Evolutionary conservation across 1,140 invertebrate species (phyloP).

Genomic region (Nylanderia fulva): DNA sequence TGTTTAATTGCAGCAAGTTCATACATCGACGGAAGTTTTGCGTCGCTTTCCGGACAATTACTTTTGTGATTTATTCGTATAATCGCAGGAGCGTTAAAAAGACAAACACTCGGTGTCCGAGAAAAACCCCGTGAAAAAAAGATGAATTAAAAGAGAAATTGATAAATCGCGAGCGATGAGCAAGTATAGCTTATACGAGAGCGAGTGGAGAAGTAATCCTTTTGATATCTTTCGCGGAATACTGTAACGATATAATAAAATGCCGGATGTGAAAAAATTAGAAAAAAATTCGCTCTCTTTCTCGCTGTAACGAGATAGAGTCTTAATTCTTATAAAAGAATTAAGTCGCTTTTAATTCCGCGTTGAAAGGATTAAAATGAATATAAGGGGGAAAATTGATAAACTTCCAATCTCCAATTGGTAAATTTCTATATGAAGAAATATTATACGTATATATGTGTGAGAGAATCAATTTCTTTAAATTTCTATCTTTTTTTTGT

Average conservation of each 20-base stretch:
- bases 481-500: not conserved
- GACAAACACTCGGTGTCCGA: not conserved
- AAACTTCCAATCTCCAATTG: slow-evolving; percentile 13
- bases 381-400: not conserved
- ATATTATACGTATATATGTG: not conserved
- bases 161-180: slow-evolving; percentile 5
- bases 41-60: slow-evolving; percentile 55
- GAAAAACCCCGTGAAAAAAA: not conserved
- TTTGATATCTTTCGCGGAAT: slow-evolving; percentile 18
- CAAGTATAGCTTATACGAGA: not conserved
- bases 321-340: not conserved
- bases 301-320: not conserved
- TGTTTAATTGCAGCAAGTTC: slow-evolving; percentile 69
- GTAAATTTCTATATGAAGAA: slow-evolving; percentile 6
- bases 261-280: slow-evolving; percentile 11
- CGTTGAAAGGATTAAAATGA: slow-evolving; percentile 22
- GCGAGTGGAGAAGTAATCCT: slow-evolving; percentile 1
- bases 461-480: slow-evolving; percentile 15
- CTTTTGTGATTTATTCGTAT: slow-evolving; percentile 47
- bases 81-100: slow-evolving; percentile 25
- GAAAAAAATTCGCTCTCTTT: not conserved
- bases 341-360: slow-evolving; percentile 18
- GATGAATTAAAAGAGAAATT: not conserved
- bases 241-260: slow-evolving; percentile 20
- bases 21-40: slow-evolving; percentile 49